A percentile compares a stretch with the other conserved stretches of the same genome.
These are phyloP conservation scores for Oncopeltus fasciatus DNA, from an alignment of 1,140 invertebrate species.

Conservation along the genomic window DNA sequence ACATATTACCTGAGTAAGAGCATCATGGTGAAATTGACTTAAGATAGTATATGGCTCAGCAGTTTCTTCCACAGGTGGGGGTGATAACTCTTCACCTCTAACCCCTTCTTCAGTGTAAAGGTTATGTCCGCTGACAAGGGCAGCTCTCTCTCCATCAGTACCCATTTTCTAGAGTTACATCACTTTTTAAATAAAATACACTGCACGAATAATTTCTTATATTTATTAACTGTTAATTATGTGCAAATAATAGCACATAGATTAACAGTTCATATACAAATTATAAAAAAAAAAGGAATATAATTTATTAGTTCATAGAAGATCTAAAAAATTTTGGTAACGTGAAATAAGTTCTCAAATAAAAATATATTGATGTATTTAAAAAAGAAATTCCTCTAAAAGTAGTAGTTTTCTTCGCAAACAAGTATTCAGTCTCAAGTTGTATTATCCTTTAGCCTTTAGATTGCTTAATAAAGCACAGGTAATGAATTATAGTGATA, in stretches of 20 bases:
- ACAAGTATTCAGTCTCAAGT: too few relatives aligned
- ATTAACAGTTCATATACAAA: not conserved
- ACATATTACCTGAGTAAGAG: conserved; percentile 41
- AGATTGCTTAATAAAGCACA: too few relatives aligned
- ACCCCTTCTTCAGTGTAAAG: conserved; percentile 4
- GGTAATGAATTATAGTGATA: too few relatives aligned
- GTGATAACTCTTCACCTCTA: not conserved
- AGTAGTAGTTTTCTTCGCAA: too few relatives aligned
- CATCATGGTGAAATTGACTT: conserved; percentile 61
- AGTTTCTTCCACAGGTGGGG: not conserved
- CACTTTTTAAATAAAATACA: not conserved
- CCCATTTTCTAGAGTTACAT: conserved; percentile 1
- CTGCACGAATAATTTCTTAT: too few relatives aligned
- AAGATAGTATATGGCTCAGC: conserved; percentile 34
- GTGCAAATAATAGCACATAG: not conserved
- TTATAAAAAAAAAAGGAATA: not conserved
- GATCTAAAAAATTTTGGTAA: not conserved
- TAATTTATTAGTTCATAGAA: not conserved
- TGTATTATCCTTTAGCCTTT: too few relatives aligned
- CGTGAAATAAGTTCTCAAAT: too few relatives aligned
- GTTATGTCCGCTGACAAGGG: conserved; percentile 10
- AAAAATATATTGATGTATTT: too few relatives aligned
- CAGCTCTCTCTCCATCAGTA: conserved; percentile 13
- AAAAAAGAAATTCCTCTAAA: too few relatives aligned
- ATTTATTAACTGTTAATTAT: not conserved